Evolutionary conservation across 2,888 invertebrate species (phyloP), one percentile per base, ranked within the genome.

Genomic region (Drosophila conformis): DNA sequence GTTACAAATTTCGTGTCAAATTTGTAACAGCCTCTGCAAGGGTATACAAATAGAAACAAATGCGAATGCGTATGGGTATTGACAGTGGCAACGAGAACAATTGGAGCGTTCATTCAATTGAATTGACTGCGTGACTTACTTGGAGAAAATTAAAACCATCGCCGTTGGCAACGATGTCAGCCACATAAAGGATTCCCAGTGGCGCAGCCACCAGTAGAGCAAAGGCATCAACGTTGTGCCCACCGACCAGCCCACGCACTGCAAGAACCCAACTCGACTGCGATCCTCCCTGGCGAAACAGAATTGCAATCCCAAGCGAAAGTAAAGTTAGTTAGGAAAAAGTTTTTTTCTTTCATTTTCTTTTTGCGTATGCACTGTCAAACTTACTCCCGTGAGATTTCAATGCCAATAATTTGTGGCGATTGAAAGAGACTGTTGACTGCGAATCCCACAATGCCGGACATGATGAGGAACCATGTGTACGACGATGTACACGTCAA

Each of bases 361-460:
- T 68, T 54, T 62, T 25, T 48, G 40, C 38, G 27, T 57, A 31
- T 42, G 56, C 40, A n/a, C 31, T 58, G 65, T 69, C 66, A 67
- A 73, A 91, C 93, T 93, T 91, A 93, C 93, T 93, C 93, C 80
- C 93, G 92, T 4, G 94, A 94, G 82, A 94, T 94, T 92, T 94
- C 94, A 94, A 94, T 94, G 69, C 94, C 93, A 71, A 94, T 93
- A 71, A 94, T 93, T 70, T 94, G 90, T 15, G 94, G 94, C 60
- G 94, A 92, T 85, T 94, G 93, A 78, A 94, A 94, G 21, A 94
- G 91, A 56, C 94, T 92, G 69, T 93, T 93, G 11, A 93, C 92
- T 40, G 94, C 91, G 35, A 94, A 80, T 65, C 93, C 93, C n/a
- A 94, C 93, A 27, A 94, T 73, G 54, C 94, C 86, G 56, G 92